These are phyloP conservation scores for Arothron firmamentum DNA, from an alignment of 2,113 vertebrate genomes.

Conservation along the genomic window DNA sequence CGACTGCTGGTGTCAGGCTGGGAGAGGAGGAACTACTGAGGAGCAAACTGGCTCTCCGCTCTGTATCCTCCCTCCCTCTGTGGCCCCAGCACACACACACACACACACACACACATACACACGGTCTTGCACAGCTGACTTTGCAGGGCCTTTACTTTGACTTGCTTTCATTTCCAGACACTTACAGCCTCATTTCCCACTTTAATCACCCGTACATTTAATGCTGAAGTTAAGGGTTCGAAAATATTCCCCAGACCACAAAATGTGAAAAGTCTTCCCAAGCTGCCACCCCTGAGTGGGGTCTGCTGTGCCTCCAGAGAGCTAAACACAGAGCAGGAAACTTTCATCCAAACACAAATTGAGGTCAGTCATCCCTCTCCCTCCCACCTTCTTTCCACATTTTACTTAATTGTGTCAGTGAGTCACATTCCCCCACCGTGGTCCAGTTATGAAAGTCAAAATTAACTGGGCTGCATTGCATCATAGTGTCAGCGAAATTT, in stretches of 20 bases:
- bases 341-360: conserved; percentile 19
- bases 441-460: background rate
- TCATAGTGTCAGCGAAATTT: too few species aligned
- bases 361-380: conserved; percentile 4
- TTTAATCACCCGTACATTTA: too few species aligned
- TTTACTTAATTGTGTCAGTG: conserved; percentile 2
- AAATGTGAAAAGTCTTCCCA: too few species aligned
- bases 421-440: conserved; percentile 5
- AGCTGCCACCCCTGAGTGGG: background rate
- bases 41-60: conserved; percentile 20
- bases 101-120: background rate
- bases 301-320: background rate
- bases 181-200: too few species aligned
- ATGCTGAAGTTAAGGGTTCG: too few species aligned
- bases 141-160: too few species aligned
- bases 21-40: conserved; percentile 41
- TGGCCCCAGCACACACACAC: background rate
- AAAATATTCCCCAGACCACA: too few species aligned
- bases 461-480: conserved; percentile 10
- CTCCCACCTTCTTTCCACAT: background rate
- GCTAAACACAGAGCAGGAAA: conserved; percentile 1
- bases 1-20: conserved; percentile 23
- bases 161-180: too few species aligned
- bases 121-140: background rate
- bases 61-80: background rate